phyloP scores from a whole-genome alignment of 37 sponge, comb jelly and placozoan genomes.

The Hexactinellida sp. region DNA sequence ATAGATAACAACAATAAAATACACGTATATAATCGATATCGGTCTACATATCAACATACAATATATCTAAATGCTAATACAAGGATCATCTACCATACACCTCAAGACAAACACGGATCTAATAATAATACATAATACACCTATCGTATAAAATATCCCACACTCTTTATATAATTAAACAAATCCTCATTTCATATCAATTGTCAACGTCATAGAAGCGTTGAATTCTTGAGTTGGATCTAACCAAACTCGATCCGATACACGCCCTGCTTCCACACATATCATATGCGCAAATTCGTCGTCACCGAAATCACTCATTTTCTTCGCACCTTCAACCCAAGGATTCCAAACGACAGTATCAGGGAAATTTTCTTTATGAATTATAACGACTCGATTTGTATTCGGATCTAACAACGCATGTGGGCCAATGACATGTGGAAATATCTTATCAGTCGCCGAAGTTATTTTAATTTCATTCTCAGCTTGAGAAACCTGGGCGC shows the following conservation, averaged over 20 bases:
- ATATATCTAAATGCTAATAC: too few relatives aligned
- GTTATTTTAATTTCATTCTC: slow-evolving; percentile 2
- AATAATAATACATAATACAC: neutral
- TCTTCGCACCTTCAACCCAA: slow-evolving; percentile 79
- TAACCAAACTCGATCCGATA: slow-evolving; percentile 31
- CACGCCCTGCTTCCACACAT: slow-evolving; percentile 85
- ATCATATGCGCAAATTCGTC: slow-evolving; percentile 77
- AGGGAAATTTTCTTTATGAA: slow-evolving; percentile 63
- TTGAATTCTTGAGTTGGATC: slow-evolving; percentile 33
- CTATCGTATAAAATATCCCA: neutral
- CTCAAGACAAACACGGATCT: too few relatives aligned
- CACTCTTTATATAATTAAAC: neutral
- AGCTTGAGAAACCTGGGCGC: neutral
- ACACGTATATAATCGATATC: too few relatives aligned
- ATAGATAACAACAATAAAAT: too few relatives aligned
- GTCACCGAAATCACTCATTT: slow-evolving; percentile 84
- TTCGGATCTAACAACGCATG: neutral
- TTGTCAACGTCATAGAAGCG: slow-evolving; percentile 37
- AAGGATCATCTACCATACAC: too few relatives aligned
- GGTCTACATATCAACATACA: too few relatives aligned
- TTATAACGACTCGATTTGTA: slow-evolving; percentile 10
- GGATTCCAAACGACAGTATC: slow-evolving; percentile 95
- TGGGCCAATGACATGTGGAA: neutral
- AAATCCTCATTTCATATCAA: slow-evolving; percentile 22
- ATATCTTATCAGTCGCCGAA: slow-evolving; percentile 15